phyloP scores from a whole-genome alignment of 2,113 vertebrate species.

The Chaenocephalus aceratus region DNA sequence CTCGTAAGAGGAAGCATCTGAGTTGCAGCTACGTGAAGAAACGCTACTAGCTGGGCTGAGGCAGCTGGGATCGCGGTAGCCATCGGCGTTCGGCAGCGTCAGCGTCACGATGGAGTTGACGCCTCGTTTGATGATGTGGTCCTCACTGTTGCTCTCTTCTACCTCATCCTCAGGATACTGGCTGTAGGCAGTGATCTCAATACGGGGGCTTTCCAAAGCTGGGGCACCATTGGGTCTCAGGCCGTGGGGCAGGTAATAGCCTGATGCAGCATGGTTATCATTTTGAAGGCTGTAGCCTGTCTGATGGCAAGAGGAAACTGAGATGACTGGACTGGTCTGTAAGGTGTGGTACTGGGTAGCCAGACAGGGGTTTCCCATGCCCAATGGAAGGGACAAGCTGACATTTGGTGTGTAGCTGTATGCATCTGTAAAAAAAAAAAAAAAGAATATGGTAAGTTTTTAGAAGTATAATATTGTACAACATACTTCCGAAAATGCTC shows the following conservation, averaged over 20 bases:
- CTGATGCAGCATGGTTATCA: conserved; percentile 81
- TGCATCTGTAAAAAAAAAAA: conserved; percentile 87
- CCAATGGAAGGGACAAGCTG: conserved; percentile 89
- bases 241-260: conserved; percentile 88
- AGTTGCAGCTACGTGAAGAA: conserved; percentile 97
- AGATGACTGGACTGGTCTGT: conserved; percentile 89
- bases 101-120: conserved; percentile 91
- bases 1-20: conserved; percentile 95
- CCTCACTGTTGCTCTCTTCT: conserved; percentile 84
- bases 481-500: neutral
- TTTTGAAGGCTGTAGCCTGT: conserved; percentile 86
- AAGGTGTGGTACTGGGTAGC: conserved; percentile 90
- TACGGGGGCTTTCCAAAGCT: conserved; percentile 93
- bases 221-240: conserved; percentile 90
- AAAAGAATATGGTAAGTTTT: conserved; percentile 22
- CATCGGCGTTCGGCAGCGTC: conserved; percentile 91
- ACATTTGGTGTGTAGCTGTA: conserved; percentile 91
- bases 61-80: conserved; percentile 94
- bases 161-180: conserved; percentile 90
- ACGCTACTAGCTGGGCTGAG: conserved; percentile 96
- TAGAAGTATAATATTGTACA: neutral
- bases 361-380: conserved; percentile 89
- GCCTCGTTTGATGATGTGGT: conserved; percentile 86
- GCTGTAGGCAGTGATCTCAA: conserved; percentile 95
- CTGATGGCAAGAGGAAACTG: conserved; percentile 88